Conservation (phyloP, 1,140 invertebrate genomes). For the Drosophila ogumai region DNA sequence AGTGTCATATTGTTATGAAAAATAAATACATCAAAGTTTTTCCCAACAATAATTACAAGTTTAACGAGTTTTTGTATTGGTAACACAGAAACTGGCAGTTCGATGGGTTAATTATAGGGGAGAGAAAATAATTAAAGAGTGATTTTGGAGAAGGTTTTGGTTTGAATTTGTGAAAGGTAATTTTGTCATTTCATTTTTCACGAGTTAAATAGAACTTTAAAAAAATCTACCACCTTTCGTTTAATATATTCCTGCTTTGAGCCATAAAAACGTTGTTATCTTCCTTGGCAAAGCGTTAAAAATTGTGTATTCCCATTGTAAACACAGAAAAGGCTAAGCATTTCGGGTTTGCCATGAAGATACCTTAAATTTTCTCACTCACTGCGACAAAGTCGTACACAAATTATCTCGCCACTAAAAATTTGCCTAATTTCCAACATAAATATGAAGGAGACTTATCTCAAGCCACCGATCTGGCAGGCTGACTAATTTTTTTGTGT, state of each 20-base stretch:
- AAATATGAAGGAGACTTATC: conserved; percentile 75
- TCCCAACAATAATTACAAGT: conserved; percentile 40
- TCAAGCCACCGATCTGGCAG: conserved; percentile 62
- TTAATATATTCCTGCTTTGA: not conserved
- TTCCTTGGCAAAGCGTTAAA: conserved; percentile 38
- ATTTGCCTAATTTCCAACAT: conserved; percentile 83
- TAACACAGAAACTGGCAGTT: not conserved
- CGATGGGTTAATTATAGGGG: conserved; percentile 7
- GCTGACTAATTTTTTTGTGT: conserved; percentile 68
- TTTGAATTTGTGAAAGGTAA: not conserved
- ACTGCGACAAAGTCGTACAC: conserved; percentile 83
- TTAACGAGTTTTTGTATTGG: conserved; percentile 19
- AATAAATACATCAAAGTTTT: conserved; percentile 49
- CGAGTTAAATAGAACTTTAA: not conserved
- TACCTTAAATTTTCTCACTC: conserved; percentile 73
- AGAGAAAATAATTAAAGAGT: not conserved
- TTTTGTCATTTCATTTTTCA: not conserved
- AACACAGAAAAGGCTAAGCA: conserved; percentile 15
- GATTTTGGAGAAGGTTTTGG: not conserved
- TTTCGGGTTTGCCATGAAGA: conserved; percentile 20
- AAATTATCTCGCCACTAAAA: conserved; percentile 84
- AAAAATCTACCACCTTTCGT: not conserved
- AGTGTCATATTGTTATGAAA: conserved; percentile 73
- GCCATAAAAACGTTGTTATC: conserved; percentile 14
- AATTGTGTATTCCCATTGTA: conserved; percentile 3